Percentiles rank a stretch among this genome's conserved stretches.
Conservation (phyloP, 2,888 invertebrate genomes). For the Callimorpha dominula region DNA sequence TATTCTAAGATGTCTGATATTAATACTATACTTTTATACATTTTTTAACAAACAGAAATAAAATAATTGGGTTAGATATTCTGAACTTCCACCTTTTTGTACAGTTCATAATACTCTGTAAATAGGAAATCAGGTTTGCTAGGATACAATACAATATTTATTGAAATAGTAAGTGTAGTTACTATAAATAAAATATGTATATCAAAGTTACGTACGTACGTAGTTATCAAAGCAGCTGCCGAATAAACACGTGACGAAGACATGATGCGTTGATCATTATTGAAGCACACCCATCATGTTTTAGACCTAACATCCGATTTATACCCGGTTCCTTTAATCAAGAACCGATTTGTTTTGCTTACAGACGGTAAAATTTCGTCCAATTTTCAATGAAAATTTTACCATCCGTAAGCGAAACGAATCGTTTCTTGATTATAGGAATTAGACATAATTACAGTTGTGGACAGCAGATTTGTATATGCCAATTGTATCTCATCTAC, state of each 20-base stretch:
- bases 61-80: background rate
- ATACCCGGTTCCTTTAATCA: background rate
- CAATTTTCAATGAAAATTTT: too few species aligned
- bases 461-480: background rate
- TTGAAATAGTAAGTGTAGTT: background rate
- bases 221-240: background rate
- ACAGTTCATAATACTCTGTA: background rate
- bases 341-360: too few species aligned
- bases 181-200: background rate
- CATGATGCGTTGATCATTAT: background rate
- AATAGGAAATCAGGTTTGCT: background rate
- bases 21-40: background rate
- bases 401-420: too few species aligned
- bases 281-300: background rate
- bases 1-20: background rate
- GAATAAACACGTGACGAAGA: background rate
- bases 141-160: background rate
- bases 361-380: too few species aligned
- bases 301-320: background rate
- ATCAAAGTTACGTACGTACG: background rate
- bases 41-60: background rate
- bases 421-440: too few species aligned
- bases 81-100: too few species aligned
- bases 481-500: background rate
- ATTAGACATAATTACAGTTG: background rate